Conservation (phyloP, 1,140 invertebrate species). For the Drosophila guanche region DNA sequence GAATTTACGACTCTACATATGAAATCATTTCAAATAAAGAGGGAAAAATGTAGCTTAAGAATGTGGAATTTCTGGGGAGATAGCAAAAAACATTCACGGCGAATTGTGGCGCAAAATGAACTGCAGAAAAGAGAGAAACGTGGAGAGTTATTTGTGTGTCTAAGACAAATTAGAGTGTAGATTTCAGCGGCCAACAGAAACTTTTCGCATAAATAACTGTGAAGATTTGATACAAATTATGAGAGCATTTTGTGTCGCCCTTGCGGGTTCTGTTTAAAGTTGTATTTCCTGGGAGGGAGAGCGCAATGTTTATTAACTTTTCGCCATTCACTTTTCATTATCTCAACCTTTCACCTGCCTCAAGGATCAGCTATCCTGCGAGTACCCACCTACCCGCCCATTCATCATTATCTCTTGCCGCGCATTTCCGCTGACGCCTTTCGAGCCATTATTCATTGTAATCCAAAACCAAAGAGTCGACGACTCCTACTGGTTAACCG, state of each 20-base stretch:
- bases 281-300: too few relatives aligned
- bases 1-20: slow-evolving; percentile 77
- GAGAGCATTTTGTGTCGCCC: too few relatives aligned
- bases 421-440: slow-evolving; percentile 52
- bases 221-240: too few relatives aligned
- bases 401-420: slow-evolving; percentile 42
- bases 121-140: slow-evolving; percentile 12
- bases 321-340: neutral
- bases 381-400: neutral
- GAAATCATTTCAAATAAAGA: slow-evolving; percentile 59
- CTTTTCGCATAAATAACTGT: too few relatives aligned
- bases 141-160: neutral
- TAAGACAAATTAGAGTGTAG: neutral
- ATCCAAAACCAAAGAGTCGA: slow-evolving; percentile 42
- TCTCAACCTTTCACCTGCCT: slow-evolving; percentile 16
- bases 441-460: slow-evolving; percentile 55
- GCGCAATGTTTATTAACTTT: too few relatives aligned
- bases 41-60: slow-evolving; percentile 14
- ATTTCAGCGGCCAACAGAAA: too few relatives aligned
- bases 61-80: slow-evolving; percentile 32
- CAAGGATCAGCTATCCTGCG: slow-evolving; percentile 14
- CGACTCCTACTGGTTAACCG: slow-evolving; percentile 24
- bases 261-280: too few relatives aligned
- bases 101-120: slow-evolving; percentile 39
- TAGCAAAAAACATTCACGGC: slow-evolving; percentile 15